Conservation (phyloP, 2,888 invertebrate genomes). For the Ellobium chinense region DNA sequence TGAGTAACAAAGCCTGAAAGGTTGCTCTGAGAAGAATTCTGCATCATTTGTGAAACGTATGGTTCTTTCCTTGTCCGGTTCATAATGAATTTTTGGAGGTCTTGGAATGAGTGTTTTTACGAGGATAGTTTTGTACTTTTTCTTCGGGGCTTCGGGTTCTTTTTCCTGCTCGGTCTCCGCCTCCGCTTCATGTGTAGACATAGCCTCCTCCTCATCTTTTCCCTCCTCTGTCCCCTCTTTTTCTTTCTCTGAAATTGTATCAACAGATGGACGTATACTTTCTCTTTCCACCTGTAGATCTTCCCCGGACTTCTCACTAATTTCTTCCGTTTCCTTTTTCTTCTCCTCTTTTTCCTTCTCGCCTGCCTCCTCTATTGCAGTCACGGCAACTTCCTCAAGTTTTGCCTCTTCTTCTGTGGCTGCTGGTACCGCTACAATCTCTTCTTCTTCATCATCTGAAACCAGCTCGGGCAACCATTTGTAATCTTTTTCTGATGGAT, state of each 20-base stretch:
- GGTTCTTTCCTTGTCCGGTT: constrained; percentile 8
- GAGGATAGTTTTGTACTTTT: constrained; percentile 30
- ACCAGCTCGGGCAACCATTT: constrained; percentile 32
- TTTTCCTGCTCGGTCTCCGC: not conserved
- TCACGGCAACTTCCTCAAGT: not conserved
- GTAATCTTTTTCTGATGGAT: constrained; percentile 46
- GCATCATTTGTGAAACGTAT: not conserved
- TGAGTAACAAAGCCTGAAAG: not conserved
- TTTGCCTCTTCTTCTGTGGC: not conserved
- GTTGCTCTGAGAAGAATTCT: not conserved
- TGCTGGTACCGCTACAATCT: not conserved
- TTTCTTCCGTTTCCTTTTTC: not conserved
- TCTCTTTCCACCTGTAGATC: too few species aligned
- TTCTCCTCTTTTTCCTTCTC: not conserved
- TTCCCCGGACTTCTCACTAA: too few species aligned
- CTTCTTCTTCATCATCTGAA: constrained; percentile 15
- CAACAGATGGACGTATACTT: too few species aligned
- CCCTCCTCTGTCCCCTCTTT: not conserved
- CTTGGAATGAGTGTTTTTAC: constrained; percentile 33
- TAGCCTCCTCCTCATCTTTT: not conserved
- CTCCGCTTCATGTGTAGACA: not conserved
- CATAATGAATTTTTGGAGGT: constrained; percentile 44
- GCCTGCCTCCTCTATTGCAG: not conserved
- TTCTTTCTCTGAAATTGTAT: too few species aligned
- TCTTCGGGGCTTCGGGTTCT: constrained; percentile 21